Evolutionary conservation across 23 tunicate species (phyloP), one percentile per base, ranked within the genome.

Genomic region (Styela clava): DNA sequence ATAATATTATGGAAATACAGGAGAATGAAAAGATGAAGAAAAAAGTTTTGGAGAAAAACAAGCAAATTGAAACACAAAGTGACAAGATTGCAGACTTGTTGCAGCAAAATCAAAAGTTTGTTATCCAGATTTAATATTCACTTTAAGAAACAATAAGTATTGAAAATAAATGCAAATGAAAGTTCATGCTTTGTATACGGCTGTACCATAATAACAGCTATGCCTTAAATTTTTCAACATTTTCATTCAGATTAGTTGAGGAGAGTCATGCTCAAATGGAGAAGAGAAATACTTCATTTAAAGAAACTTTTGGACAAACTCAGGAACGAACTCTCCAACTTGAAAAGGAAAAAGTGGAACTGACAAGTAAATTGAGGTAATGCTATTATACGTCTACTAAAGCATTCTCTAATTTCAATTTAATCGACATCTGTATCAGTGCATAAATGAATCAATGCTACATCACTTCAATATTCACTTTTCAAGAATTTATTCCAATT

Each of bases 21-120:
- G 97, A 91, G 78, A 91, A 91, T 71, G 91, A 86, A 24, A 82
- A 79, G 22, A 63, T 91, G 52, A 91, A 86, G 68, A 64, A 83
- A 24, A 81, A 84, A 69, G 70, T 91, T 12, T 72, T 84, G 34
- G 97, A 86, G 24, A 91, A 86, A 71, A 86, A 74, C 56, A 83
- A 86, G 68, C 91, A 74, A 35, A 83, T 91, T 34, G 91, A 91
- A 79, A 33, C 70, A 1, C 97, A 91, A 44, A 86, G 82, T 70
- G 88, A 86, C 33, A 86, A 86, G 61, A 91, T 91, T 22, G 79
- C 88, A 24, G 91, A 83, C 27, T 37, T 91, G 16, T 72, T 91
- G 2, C 97, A 91, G 61, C 88, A 91, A 74, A 86, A 86, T 83
- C 97, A 91, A 56, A 86, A 91, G 95, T 85, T 74, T 74, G 84